A percentile compares a stretch with the other conserved stretches of the same genome.
phyloP scores from a whole-genome alignment of 2,797 vertebrate genomes.

The Salarias fasciatus region DNA sequence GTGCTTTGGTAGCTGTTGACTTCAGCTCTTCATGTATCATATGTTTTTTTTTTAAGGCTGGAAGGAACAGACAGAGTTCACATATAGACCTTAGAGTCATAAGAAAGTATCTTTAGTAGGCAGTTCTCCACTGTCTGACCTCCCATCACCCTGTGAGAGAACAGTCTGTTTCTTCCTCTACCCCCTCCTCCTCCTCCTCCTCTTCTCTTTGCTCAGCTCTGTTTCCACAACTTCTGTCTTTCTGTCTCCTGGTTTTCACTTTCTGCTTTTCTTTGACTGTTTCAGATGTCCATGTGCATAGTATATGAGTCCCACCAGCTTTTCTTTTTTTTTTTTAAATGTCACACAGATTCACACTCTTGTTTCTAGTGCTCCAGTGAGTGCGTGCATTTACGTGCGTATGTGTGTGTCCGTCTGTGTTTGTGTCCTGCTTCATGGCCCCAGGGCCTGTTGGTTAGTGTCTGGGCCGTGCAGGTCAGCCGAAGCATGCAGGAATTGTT shows the following conservation, averaged over 20 bases:
- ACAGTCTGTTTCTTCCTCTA: neutral
- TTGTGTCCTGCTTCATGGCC: slow-evolving; percentile 57
- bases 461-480: slow-evolving; percentile 67
- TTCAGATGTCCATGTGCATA: slow-evolving; percentile 34
- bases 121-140: slow-evolving; percentile 35
- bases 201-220: too few species aligned
- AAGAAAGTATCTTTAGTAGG: slow-evolving; percentile 17
- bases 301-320: slow-evolving; percentile 12
- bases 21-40: neutral
- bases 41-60: slow-evolving; percentile 13
- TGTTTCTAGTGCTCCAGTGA: slow-evolving; percentile 6
- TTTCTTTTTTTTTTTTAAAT: slow-evolving; percentile 35
- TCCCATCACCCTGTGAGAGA: slow-evolving; percentile 37
- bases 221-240: neutral
- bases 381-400: slow-evolving; percentile 30
- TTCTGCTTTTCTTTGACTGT: slow-evolving; percentile 28
- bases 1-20: slow-evolving; percentile 21
- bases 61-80: slow-evolving; percentile 1
- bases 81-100: slow-evolving; percentile 15
- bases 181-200: too few species aligned
- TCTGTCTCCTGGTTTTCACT: neutral
- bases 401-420: slow-evolving; percentile 19
- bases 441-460: slow-evolving; percentile 67
- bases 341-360: slow-evolving; percentile 52
- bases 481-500: slow-evolving; percentile 59